Conservation (phyloP, 2,888 invertebrate species). For the Hirtodrosophila alboralis region DNA sequence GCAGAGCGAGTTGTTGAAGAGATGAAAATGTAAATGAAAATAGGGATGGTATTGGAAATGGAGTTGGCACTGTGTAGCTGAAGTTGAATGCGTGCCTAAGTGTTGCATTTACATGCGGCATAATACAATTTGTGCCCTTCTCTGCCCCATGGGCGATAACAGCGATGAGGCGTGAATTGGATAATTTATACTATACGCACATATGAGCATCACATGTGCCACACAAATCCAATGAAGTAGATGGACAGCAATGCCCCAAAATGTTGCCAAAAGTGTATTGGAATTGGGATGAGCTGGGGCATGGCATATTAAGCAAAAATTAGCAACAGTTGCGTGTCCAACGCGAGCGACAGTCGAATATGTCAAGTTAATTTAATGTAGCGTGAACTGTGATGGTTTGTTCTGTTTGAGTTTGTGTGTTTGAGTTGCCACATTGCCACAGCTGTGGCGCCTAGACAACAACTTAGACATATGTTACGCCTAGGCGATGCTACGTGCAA, state of each 20-base stretch:
- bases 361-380: slow-evolving; percentile 78
- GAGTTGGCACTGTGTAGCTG: slow-evolving; percentile 27
- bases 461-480: slow-evolving; percentile 60
- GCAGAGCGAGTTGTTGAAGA: slow-evolving; percentile 30
- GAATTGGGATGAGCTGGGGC: slow-evolving; percentile 27
- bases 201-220: slow-evolving; percentile 34
- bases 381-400: slow-evolving; percentile 62
- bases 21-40: no score
- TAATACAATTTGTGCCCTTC: slow-evolving; percentile 67
- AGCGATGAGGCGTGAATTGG: slow-evolving; percentile 77
- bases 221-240: slow-evolving; percentile 66
- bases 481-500: slow-evolving; percentile 71
- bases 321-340: slow-evolving; percentile 78
- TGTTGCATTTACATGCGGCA: slow-evolving; percentile 75
- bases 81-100: slow-evolving; percentile 72
- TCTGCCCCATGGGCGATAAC: slow-evolving; percentile 34
- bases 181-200: slow-evolving; percentile 70
- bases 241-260: slow-evolving; percentile 40
- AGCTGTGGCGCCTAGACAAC: slow-evolving; percentile 61
- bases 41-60: slow-evolving; percentile 15
- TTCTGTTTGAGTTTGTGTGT: slow-evolving; percentile 6
- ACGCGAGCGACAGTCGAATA: slow-evolving; percentile 47
- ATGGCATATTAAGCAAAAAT: slow-evolving; percentile 69
- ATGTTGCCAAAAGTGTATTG: slow-evolving; percentile 7
- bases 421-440: slow-evolving; percentile 35